Percentiles rank a stretch among this genome's conserved stretches.
Evolutionary conservation across 2,113 vertebrate species (phyloP).

Genomic region (Tupaia chinensis): DNA sequence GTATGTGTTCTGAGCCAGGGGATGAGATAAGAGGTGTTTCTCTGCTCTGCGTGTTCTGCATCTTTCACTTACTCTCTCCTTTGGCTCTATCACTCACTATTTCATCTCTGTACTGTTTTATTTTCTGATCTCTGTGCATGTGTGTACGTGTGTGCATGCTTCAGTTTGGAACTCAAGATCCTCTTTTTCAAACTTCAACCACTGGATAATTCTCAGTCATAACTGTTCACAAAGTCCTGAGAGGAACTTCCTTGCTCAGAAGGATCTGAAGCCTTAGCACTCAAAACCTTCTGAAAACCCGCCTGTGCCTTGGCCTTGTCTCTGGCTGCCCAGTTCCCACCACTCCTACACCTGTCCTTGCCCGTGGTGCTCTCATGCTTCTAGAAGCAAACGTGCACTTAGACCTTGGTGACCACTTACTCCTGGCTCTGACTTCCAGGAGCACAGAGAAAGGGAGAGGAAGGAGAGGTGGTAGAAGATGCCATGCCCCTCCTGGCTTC

Average conservation of each 20-base stretch:
- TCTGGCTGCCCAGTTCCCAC: accelerated
- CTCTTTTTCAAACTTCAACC: neutral
- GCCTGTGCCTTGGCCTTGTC: accelerated
- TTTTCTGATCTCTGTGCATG: neutral
- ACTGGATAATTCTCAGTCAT: neutral
- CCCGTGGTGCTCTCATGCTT: neutral
- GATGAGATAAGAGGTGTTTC: neutral
- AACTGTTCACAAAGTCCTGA: neutral
- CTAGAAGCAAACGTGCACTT: neutral
- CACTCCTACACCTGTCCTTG: neutral
- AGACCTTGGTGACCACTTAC: neutral
- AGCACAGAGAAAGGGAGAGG: neutral
- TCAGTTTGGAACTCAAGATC: neutral
- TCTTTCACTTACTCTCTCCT: neutral
- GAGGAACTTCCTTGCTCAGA: neutral
- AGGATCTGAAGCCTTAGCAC: neutral
- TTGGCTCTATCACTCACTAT: neutral
- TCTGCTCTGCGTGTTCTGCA: neutral
- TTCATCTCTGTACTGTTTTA: neutral
- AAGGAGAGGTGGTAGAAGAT: neutral
- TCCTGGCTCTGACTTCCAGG: neutral
- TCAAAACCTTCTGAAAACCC: neutral
- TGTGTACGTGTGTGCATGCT: neutral
- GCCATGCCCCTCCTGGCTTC: neutral
- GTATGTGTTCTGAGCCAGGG: neutral